phyloP scores from a whole-genome alignment of 2,113 vertebrate genomes.

The Agelaius tricolor region DNA sequence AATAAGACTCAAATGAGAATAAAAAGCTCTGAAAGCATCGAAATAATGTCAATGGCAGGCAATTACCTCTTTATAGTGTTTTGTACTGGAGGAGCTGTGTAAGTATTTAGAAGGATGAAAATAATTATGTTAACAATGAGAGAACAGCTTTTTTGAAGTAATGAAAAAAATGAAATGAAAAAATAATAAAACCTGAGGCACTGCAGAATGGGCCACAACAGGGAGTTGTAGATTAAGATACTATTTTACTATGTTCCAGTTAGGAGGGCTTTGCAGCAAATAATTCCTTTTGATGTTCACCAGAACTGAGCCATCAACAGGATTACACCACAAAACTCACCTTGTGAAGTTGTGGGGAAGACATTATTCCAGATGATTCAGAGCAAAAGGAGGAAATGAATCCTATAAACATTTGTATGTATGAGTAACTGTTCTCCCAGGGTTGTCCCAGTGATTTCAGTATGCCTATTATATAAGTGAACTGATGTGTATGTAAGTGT shows the following conservation, averaged over 20 bases:
- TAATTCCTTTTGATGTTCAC: background rate
- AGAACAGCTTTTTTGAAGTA: background rate
- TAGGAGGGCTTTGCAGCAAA: background rate
- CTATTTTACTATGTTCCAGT: background rate
- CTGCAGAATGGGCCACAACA: background rate
- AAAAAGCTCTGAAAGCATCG: background rate
- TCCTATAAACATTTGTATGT: background rate
- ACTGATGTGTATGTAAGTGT: background rate
- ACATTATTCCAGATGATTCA: slow-evolving; percentile 25
- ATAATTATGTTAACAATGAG: background rate
- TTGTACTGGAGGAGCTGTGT: background rate
- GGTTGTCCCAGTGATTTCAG: background rate
- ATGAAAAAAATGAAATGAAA: background rate
- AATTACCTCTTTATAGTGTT: background rate
- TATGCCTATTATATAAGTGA: slow-evolving; percentile 1
- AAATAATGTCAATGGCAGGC: background rate
- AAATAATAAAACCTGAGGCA: background rate
- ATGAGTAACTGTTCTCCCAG: slow-evolving; percentile 26
- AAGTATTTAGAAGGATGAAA: background rate
- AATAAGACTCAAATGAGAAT: background rate
- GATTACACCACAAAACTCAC: background rate
- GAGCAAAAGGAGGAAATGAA: slow-evolving; percentile 15
- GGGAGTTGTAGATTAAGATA: background rate
- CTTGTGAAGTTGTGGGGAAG: background rate
- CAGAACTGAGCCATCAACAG: background rate